Evolutionary conservation across 30 jellyfish, hydroid and myxozoan genomes (phyloP), one percentile per base, ranked within the genome.

Genomic region (Cassiopea andromeda): DNA sequence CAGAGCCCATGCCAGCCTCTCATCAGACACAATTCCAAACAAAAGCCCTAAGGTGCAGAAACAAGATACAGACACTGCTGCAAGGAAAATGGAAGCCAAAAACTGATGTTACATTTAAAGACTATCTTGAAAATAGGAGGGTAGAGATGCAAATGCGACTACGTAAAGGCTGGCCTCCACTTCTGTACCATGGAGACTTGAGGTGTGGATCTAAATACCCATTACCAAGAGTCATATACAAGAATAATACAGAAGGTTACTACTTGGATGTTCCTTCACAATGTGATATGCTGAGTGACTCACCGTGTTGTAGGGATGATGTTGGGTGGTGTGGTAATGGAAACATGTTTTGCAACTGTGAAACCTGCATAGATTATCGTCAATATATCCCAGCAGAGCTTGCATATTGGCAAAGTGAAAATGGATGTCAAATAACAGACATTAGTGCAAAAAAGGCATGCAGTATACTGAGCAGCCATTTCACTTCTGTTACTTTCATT

Each of bases 251-350:
- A 7, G 93, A 87, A 18, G 89, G 92, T 1, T 86, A 80, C 19
- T 87, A 83, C 84, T 72, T 89, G 64, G 99, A 95, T 78, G 88
- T 96, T 59, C 89, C 98, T 17, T 96, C 99, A 67, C 99, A 96
- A 80, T 96, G 99, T 59, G 94, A 92, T 74, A 68, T 69, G 54
- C 70, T 68, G 58, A 91, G 99, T 80, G 80, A 70, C 9, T 60
- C 97, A 58, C 98, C 99, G 44, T 96, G 98, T 68, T 96, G 99
- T 66, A 73, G 94, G 60, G 98, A 91, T 58, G 96, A 96, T 83
- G 76, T 89, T 2, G 99, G 99, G 5, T 92, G 98, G 97, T 96
- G 99, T 75, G 99, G 99, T 14, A 80, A 67, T 18, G 98, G 98
- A 17, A 77, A 74, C 17, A n/a, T 78, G 38, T 96, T 87, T 67